Conservation (phyloP, 2,113 vertebrate species). For the Pipa parva region DNA sequence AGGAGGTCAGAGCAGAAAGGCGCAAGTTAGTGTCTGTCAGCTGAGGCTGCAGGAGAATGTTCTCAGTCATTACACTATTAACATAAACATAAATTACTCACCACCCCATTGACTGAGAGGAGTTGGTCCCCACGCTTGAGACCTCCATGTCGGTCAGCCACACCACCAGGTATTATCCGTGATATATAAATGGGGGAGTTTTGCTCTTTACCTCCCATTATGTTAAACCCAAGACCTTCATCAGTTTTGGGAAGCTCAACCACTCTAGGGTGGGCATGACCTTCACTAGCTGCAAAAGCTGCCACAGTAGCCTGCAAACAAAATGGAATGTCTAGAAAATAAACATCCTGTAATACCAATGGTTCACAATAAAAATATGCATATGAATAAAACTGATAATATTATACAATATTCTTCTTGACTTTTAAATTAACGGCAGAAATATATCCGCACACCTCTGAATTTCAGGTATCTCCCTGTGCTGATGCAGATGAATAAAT, state of each 20-base stretch:
- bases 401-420: no score
- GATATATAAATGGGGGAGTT: conserved; percentile 93
- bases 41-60: no score
- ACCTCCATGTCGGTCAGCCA: conserved; percentile 87
- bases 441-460: no score
- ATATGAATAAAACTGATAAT: no score
- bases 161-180: conserved; percentile 83
- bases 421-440: no score
- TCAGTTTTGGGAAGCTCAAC: conserved; percentile 90
- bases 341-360: no score
- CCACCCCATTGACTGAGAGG: conserved; percentile 88
- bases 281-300: conserved; percentile 86
- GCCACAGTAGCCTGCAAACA: conserved; percentile 78
- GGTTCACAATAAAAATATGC: no score
- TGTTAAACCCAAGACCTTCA: conserved; percentile 87
- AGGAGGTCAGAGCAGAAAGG: neutral
- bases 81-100: conserved; percentile 49
- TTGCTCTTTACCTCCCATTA: conserved; percentile 92
- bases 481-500: no score
- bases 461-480: no score
- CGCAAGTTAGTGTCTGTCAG: no score
- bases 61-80: no score
- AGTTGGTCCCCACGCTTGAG: conserved; percentile 88
- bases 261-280: conserved; percentile 83
- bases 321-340: neutral